Evolutionary conservation across 92 coral and sea anemone genomes (phyloP).

Genomic region (Montipora capitata): DNA sequence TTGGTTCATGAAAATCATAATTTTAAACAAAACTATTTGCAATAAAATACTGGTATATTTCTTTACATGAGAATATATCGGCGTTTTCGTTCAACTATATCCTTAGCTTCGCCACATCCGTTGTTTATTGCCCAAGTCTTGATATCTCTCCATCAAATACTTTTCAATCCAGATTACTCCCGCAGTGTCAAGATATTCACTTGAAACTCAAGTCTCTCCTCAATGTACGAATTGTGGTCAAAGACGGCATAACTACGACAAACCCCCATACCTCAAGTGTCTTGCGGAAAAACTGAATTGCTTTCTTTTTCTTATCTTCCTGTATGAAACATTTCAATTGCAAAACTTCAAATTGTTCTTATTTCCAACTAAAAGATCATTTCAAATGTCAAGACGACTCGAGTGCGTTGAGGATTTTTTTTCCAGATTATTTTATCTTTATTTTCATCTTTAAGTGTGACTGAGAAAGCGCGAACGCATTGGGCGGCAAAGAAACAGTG

Average conservation of each 20-base stretch:
- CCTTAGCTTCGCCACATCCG: neutral
- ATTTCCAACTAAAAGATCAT: too few relatives aligned
- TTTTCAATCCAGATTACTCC: neutral
- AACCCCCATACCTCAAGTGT: neutral
- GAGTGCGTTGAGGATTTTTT: too few relatives aligned
- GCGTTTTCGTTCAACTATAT: neutral
- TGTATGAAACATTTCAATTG: too few relatives aligned
- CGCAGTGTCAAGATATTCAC: neutral
- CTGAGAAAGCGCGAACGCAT: too few relatives aligned
- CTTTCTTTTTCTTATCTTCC: too few relatives aligned
- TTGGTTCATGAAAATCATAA: too few relatives aligned
- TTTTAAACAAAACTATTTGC: too few relatives aligned
- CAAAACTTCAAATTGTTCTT: too few relatives aligned
- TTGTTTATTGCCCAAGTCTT: neutral
- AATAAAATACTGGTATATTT: too few relatives aligned
- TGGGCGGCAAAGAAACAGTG: too few relatives aligned
- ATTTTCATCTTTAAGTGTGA: neutral
- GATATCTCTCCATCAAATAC: neutral
- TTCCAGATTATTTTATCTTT: neutral
- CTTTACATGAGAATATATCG: neutral
- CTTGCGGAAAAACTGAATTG: too few relatives aligned
- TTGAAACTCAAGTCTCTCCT: neutral
- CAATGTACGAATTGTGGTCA: slow-evolving; percentile 20
- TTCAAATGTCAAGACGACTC: too few relatives aligned
- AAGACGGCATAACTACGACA: neutral